phyloP scores from a whole-genome alignment of 2,888 invertebrate genomes.

The Pyrrhosoma nymphula region DNA sequence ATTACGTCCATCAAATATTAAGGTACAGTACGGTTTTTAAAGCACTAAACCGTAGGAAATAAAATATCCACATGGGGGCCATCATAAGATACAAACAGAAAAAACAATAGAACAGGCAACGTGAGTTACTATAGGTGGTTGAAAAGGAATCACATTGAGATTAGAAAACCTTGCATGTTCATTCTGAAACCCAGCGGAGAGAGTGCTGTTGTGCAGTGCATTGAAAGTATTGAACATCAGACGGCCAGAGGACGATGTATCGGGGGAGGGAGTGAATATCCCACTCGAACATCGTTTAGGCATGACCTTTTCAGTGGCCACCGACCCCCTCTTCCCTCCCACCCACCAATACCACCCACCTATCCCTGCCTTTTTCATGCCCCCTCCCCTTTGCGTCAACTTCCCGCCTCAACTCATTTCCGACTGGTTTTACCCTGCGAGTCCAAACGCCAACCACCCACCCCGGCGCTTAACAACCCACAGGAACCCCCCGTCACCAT shows the following conservation, averaged over 20 bases:
- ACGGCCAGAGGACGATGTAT: neutral
- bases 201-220: too few relatives aligned
- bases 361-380: neutral
- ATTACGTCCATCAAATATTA: too few relatives aligned
- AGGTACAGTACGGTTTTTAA: too few relatives aligned
- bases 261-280: neutral
- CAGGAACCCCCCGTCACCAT: constrained; percentile 39
- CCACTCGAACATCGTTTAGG: constrained; percentile 38
- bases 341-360: neutral
- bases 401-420: constrained; percentile 57
- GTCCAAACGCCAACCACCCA: constrained; percentile 12
- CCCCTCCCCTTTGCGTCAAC: constrained; percentile 34
- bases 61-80: too few relatives aligned
- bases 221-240: neutral
- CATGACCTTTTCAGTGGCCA: constrained; percentile 56
- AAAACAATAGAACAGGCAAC: too few relatives aligned
- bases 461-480: neutral
- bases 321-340: neutral
- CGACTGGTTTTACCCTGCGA: constrained; percentile 61
- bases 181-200: too few relatives aligned
- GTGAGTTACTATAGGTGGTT: too few relatives aligned
- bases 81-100: too few relatives aligned
- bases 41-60: too few relatives aligned
- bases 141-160: too few relatives aligned
- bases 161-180: too few relatives aligned